Evolutionary conservation across 2,888 invertebrate species (phyloP).

Genomic region (Siphonodentalium dalli): DNA sequence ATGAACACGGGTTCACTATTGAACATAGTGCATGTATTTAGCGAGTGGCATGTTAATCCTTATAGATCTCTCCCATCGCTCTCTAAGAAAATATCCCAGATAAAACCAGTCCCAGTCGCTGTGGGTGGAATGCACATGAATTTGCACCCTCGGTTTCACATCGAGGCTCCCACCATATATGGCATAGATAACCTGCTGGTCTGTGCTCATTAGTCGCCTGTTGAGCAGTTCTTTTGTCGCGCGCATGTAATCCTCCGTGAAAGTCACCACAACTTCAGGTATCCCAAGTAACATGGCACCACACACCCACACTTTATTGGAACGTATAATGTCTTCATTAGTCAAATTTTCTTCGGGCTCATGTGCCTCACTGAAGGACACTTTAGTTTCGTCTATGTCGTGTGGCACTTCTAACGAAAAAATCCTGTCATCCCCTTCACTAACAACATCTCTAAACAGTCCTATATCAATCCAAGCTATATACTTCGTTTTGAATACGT

Average conservation of each 20-base stretch:
- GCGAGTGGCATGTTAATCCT: no score
- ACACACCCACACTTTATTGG: conserved; percentile 12
- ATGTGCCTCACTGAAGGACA: not conserved
- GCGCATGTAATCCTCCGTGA: conserved; percentile 6
- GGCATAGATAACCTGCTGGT: conserved; percentile 15
- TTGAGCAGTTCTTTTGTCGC: conserved; percentile 1
- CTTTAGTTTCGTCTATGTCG: not conserved
- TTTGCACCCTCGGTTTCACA: not conserved
- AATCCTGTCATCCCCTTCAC: no score
- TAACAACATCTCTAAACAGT: conserved; percentile 8
- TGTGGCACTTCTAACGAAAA: conserved; percentile 4
- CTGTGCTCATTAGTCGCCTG: conserved; percentile 5
- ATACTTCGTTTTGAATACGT: conserved; percentile 6
- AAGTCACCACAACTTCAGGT: not conserved
- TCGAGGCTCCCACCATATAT: conserved; percentile 6
- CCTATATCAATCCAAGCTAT: conserved; percentile 24
- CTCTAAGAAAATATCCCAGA: conserved; percentile 3
- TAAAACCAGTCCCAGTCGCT: conserved; percentile 6
- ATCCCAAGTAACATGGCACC: conserved; percentile 14
- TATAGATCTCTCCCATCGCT: no score
- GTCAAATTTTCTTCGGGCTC: no score
- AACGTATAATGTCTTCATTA: conserved; percentile 3
- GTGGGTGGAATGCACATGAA: not conserved
- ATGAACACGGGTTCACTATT: no score
- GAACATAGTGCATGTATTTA: no score